Evolutionary conservation across 2,113 vertebrate genomes (phyloP).

Genomic region (Daboia siamensis): DNA sequence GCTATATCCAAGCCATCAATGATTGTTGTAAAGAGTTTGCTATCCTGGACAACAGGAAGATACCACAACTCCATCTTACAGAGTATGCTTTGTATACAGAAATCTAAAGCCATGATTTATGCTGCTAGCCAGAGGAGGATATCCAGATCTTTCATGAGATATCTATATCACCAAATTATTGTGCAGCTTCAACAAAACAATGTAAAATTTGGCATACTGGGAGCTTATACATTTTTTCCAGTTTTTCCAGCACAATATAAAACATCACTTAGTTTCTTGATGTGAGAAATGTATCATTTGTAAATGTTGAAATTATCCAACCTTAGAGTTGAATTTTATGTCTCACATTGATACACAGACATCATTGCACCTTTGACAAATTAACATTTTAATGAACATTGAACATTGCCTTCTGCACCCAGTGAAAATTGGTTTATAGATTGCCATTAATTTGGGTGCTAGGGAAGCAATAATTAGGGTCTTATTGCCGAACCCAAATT

Average conservation of each 20-base stretch:
- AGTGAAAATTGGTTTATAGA: constrained; percentile 40
- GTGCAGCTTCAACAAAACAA: background rate
- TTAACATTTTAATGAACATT: constrained; percentile 27
- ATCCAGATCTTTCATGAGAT: background rate
- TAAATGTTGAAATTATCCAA: too few relatives aligned
- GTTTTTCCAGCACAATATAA: background rate
- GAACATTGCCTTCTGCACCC: constrained; percentile 37
- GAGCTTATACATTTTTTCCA: too few relatives aligned
- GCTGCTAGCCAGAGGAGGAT: background rate
- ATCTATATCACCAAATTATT: background rate
- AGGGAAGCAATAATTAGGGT: constrained; percentile 45
- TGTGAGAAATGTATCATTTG: too few relatives aligned
- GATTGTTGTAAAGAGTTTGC: background rate
- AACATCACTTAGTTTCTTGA: background rate
- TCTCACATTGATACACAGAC: rapidly evolving
- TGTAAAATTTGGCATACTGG: background rate
- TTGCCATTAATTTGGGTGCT: constrained; percentile 48
- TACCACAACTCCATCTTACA: background rate
- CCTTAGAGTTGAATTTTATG: too few relatives aligned
- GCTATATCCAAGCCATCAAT: background rate
- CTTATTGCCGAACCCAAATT: constrained; percentile 41
- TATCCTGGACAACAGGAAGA: background rate
- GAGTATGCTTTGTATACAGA: background rate
- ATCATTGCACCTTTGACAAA: constrained; percentile 42
- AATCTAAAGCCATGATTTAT: background rate